These are phyloP conservation scores for Urophycis tenuis DNA, from an alignment of 2,797 vertebrate genomes.

Conservation along the genomic window DNA sequence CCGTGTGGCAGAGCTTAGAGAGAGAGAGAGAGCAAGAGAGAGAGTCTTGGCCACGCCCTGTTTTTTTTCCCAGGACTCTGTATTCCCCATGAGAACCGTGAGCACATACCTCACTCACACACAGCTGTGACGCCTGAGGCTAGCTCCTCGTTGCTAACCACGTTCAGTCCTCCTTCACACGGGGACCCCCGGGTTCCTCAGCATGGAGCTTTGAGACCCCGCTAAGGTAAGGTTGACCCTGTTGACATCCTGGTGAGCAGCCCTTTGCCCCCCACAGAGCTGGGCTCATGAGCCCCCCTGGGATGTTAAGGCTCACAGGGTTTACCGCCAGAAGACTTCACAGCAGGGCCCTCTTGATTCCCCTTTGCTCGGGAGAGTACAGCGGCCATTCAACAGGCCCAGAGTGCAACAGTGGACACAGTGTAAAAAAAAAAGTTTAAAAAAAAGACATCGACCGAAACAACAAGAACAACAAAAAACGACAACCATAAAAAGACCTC, in stretches of 20 bases:
- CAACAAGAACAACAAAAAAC: not conserved
- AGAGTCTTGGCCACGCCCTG: slow-evolving; percentile 4
- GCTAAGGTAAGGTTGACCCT: not conserved
- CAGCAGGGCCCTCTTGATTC: not conserved
- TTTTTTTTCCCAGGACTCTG: slow-evolving; percentile 5
- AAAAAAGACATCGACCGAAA: not conserved
- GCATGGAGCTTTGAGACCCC: slow-evolving; percentile 8
- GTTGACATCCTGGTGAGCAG: slow-evolving; percentile 17
- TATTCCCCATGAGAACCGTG: slow-evolving; percentile 16
- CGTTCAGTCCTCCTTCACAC: too few relatives aligned
- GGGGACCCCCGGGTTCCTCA: not conserved
- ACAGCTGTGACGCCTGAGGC: slow-evolving; percentile 29
- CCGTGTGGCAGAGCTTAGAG: not conserved
- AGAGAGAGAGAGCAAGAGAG: slow-evolving; percentile 23
- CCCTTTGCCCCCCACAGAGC: not conserved
- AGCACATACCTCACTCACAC: slow-evolving; percentile 39
- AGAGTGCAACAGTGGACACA: slow-evolving; percentile 26
- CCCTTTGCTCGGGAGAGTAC: slow-evolving; percentile 8
- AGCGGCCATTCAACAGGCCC: slow-evolving; percentile 31
- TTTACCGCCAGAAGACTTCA: slow-evolving; percentile 8
- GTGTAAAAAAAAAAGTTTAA: slow-evolving; percentile 20
- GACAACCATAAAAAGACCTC: not conserved
- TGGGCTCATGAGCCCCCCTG: slow-evolving; percentile 27
- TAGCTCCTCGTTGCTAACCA: slow-evolving; percentile 19
- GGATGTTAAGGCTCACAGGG: slow-evolving; percentile 30